Evolutionary conservation across 30 jellyfish, hydroid and myxozoan genomes (phyloP), one percentile per base, ranked within the genome.

Genomic region (Sanderia malayensis): DNA sequence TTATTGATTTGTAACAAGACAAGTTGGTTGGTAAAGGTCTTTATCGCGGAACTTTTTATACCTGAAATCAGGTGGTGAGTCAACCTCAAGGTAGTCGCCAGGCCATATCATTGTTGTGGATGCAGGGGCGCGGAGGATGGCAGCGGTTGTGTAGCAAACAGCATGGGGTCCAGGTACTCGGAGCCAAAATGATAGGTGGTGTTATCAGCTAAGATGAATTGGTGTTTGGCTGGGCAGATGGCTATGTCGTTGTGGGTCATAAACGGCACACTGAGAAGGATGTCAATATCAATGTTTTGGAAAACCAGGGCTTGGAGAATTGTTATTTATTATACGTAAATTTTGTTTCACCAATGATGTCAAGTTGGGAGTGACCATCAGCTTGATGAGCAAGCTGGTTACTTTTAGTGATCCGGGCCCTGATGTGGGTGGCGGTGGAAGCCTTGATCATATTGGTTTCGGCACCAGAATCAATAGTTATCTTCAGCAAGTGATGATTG

Each of bases 181-280:
- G 31, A 21, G 68, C 21, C 68, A 55, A 4, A 55, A 21, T 8
- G 8, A 24, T 55, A 55, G 8, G n/a, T 21, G 68, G 30, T 55
- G 68, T 19, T 18, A 21, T 55, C 68, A 4, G 26, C 6, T 8
- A 55, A 10, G 26, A 24, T 55, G 30, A 55, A 8, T 24, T 18
- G 10, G 22, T 24, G 68, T 24, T 55, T 55, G 31, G 68, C 26
- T 18, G 74, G 74, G 9, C 74, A 62, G 18, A 62, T 13, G 11
- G 74, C 11, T 4, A 62, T 29, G 59, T 62, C 74, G 25, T 62
- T 62, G 57, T n/a, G 59, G 21, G 21, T 20, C 74, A 62, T 62
- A 29, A 62, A 62, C 8, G 74, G 74, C 8, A 62, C 59, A 17
- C 74, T 29, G 31, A 62, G 64, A 3, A 62, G 59, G 68, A 55